Percentiles rank a stretch among this genome's conserved stretches.
These are phyloP conservation scores for Cebus imitator DNA, from an alignment of 2,113 vertebrate species.

Conservation along the genomic window DNA sequence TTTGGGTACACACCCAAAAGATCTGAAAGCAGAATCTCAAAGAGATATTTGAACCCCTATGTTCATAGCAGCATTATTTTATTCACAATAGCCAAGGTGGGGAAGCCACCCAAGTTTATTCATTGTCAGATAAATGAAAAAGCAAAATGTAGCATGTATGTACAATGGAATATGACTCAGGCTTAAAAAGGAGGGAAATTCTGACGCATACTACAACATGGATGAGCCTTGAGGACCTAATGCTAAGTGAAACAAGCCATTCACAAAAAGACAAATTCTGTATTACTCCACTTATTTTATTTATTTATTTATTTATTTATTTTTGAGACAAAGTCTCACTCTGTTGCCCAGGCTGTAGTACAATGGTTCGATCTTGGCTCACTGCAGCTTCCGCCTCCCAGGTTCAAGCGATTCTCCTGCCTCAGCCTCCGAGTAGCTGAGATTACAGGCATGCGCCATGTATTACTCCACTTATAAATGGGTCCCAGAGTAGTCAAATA, in stretches of 20 bases:
- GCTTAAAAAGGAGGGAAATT: neutral
- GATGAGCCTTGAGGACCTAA: neutral
- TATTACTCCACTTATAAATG: no score
- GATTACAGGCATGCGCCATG: no score
- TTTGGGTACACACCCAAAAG: neutral
- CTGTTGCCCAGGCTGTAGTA: no score
- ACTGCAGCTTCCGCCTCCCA: no score
- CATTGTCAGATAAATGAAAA: neutral
- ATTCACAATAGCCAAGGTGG: neutral
- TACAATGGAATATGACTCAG: neutral
- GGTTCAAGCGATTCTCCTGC: no score
- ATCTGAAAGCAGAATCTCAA: neutral
- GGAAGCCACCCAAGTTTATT: no score
- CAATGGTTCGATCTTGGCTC: no score
- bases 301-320: no score
- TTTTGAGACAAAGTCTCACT: no score
- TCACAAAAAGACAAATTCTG: neutral
- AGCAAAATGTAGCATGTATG: neutral
- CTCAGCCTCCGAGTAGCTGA: no score
- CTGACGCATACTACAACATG: accelerated
- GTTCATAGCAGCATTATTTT: neutral
- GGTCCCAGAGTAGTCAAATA: no score
- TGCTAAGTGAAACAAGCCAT: neutral
- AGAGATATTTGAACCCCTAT: neutral
- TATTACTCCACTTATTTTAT: neutral